phyloP scores from a whole-genome alignment of 2,113 vertebrate species.

The Etheostoma spectabile region DNA sequence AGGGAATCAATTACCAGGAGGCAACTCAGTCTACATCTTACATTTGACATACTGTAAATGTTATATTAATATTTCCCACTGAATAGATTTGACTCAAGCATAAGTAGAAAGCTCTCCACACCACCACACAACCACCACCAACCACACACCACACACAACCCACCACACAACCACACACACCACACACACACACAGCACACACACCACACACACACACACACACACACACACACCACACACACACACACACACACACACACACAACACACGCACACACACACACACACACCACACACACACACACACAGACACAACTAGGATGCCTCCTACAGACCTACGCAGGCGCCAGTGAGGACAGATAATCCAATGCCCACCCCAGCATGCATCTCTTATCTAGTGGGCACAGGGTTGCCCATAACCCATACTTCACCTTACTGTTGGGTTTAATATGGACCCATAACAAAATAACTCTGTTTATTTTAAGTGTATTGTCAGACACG shows the following conservation, averaged over 20 bases:
- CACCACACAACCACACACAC: slow-evolving; percentile 24
- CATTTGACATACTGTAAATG: slow-evolving; percentile 36
- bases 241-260: slow-evolving; percentile 2
- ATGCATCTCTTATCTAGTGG: slow-evolving; percentile 38
- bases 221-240: slow-evolving; percentile 31
- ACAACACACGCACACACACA: slow-evolving; percentile 29
- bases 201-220: slow-evolving; percentile 22
- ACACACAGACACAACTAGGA: slow-evolving; percentile 15
- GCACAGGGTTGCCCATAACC: slow-evolving; percentile 4
- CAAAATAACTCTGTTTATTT: neutral
- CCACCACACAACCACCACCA: no score
- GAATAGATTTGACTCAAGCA: slow-evolving; percentile 49
- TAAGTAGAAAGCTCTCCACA: slow-evolving; percentile 45
- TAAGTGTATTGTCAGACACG: slow-evolving; percentile 42
- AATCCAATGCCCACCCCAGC: slow-evolving; percentile 29
- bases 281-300: slow-evolving; percentile 21
- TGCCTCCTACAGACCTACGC: slow-evolving; percentile 24
- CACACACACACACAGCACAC: slow-evolving; percentile 3
- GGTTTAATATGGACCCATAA: slow-evolving; percentile 40
- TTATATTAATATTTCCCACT: slow-evolving; percentile 48
- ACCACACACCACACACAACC: slow-evolving; percentile 13
- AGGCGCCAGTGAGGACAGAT: slow-evolving; percentile 28
- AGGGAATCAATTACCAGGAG: neutral
- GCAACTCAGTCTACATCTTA: slow-evolving; percentile 31
- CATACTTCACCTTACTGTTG: slow-evolving; percentile 17